These are phyloP conservation scores for Orius insidiosus DNA, from an alignment of 1,140 invertebrate genomes.

Conservation along the genomic window DNA sequence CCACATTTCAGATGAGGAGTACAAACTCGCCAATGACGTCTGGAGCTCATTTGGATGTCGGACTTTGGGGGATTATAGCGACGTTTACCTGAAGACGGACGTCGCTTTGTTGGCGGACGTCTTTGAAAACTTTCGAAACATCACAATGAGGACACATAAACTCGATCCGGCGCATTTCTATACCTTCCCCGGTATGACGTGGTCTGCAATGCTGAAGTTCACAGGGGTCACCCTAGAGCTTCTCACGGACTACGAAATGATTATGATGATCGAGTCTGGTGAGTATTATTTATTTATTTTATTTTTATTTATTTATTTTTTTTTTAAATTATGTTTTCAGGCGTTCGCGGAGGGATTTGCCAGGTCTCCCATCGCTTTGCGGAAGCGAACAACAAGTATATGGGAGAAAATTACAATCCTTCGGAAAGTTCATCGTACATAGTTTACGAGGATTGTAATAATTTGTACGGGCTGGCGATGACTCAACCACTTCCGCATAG, in stretches of 20 bases:
- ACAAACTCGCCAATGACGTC: too few relatives aligned
- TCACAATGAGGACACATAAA: constrained; percentile 4
- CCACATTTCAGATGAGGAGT: too few relatives aligned
- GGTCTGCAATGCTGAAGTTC: constrained; percentile 4
- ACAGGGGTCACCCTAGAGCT: constrained; percentile 12
- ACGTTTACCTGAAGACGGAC: constrained; percentile 28
- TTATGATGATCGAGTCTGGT: constrained; percentile 22
- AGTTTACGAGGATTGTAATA: not conserved
- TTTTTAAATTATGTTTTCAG: not conserved
- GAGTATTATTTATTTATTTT: too few relatives aligned
- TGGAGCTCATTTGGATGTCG: too few relatives aligned
- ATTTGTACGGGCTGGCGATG: constrained; percentile 3
- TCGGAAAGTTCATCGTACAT: too few relatives aligned
- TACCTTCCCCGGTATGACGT: constrained; percentile 3
- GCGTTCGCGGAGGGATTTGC: not conserved
- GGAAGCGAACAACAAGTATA: constrained; percentile 1
- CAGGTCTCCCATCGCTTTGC: not conserved
- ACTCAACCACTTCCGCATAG: not conserved
- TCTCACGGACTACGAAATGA: constrained; percentile 21
- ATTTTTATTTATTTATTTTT: too few relatives aligned
- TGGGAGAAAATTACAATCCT: not conserved
- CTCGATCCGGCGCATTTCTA: constrained; percentile 10
- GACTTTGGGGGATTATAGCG: too few relatives aligned
- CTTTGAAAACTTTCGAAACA: constrained; percentile 26
- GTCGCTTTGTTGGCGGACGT: constrained; percentile 26